Evolutionary conservation across 64 coral and sea anemone species (phyloP), one percentile per base, ranked within the genome.

Genomic region (Stichodactyla mertensii): DNA sequence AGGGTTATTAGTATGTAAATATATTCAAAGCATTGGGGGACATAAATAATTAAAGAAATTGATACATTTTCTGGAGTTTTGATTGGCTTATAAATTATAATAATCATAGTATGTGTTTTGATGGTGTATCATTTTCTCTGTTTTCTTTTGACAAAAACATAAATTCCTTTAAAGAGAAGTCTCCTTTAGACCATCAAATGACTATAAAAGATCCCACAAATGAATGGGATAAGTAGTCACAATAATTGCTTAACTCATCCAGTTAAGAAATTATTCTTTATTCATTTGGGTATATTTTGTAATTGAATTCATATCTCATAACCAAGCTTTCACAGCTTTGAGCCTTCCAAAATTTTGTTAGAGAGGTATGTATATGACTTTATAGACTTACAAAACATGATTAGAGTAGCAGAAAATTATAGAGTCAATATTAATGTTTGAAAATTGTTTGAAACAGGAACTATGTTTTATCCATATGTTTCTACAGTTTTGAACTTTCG

Each of bases 41-140:
- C 16, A 74, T 74, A 12, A 74, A 74, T 74, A 74, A 74, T 74
- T 74, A 74, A 74, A 74, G n/a, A 74, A 74, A 66, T 74, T 31
- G 5, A 27, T 13, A 10, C 12, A 6, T 74, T 74, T 31, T 9
- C 24, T 74, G 16, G 27, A 31, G 69, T 23, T 31, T 74, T 74
- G 69, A 74, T 74, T 74, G 69, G 69, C 69, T 74, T 74, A 74
- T 74, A n/a, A 74, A 74, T 26, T 11, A 31, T 31, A 12, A 14
- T 4, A 11, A 26, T 23, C 0, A 31, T 58, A 15, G 14, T 11
- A 27, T 23, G 12, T 74, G 23, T 74, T 74, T 74, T 4, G 8
- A 7, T 26, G 62, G 19, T 66, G 62, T 66, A 66, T 66, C 62
- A 66, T 66, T 66, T 31, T 66, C 19, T 66, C 19, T 7, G 62